Evolutionary conservation across 2,797 vertebrate species (phyloP).

Genomic region (Spinus olivaceus): DNA sequence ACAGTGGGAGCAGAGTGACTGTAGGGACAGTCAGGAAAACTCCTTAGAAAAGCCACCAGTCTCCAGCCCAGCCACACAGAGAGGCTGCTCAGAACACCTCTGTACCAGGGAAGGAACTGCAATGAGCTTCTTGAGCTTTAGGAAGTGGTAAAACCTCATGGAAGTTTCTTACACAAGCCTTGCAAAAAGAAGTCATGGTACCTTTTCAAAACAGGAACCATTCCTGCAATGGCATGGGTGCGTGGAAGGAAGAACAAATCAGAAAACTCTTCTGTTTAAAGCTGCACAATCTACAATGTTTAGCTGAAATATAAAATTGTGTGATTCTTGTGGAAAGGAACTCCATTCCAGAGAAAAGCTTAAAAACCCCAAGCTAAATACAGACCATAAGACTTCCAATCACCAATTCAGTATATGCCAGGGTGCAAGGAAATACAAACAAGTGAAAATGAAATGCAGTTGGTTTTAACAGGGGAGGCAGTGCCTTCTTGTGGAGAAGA

Average conservation of each 20-base stretch:
- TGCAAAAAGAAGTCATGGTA: background rate
- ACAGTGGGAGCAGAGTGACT: background rate
- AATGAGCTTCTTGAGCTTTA: background rate
- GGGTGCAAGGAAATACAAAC: background rate
- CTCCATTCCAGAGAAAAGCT: background rate
- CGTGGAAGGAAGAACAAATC: background rate
- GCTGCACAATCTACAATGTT: background rate
- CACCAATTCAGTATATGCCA: background rate
- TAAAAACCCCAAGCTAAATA: background rate
- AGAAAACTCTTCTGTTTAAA: background rate
- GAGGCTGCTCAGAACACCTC: background rate
- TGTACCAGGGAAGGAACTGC: background rate
- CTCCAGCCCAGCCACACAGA: background rate
- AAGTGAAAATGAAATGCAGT: background rate
- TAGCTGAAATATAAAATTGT: background rate
- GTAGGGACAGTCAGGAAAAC: background rate
- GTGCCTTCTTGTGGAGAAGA: constrained; percentile 30
- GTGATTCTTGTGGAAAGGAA: background rate
- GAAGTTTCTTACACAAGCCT: background rate
- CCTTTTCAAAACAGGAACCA: background rate
- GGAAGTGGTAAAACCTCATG: background rate
- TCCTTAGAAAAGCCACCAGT: background rate
- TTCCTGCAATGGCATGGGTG: background rate
- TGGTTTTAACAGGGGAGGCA: background rate
- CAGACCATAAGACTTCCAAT: background rate